These are phyloP conservation scores for Chrysomela aeneicollis DNA, from an alignment of 2,888 invertebrate genomes.

Conservation along the genomic window DNA sequence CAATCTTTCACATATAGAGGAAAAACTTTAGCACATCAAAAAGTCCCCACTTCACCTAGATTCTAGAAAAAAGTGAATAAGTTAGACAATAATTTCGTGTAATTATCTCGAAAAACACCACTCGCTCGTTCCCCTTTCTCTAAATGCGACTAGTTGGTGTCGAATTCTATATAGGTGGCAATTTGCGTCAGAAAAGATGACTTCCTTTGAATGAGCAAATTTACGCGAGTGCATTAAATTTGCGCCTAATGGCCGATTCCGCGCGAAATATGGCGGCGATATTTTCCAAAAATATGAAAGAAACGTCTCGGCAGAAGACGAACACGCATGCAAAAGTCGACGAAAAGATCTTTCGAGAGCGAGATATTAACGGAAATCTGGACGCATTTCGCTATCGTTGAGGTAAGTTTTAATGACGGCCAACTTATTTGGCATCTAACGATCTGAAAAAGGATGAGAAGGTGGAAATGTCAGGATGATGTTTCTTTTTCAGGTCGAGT, in stretches of 20 bases:
- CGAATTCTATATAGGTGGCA: too few relatives aligned
- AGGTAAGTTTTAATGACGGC: conserved; percentile 26
- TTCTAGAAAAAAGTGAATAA: too few relatives aligned
- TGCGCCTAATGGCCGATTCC: conserved; percentile 25
- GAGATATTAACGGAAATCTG: conserved; percentile 17
- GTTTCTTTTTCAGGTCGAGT: too few relatives aligned
- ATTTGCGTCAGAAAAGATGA: neutral
- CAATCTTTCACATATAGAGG: too few relatives aligned
- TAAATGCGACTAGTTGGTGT: too few relatives aligned
- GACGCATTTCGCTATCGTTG: conserved; percentile 24
- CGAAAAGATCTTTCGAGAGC: conserved; percentile 20
- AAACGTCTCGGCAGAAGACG: conserved; percentile 16
- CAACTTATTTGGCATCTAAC: conserved; percentile 6
- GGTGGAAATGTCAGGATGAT: too few relatives aligned
- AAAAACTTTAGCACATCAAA: too few relatives aligned
- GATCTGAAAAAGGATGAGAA: neutral
- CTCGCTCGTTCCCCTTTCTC: too few relatives aligned
- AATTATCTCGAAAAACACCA: too few relatives aligned
- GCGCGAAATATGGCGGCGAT: conserved; percentile 19
- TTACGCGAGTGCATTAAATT: conserved; percentile 27
- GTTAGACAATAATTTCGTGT: too few relatives aligned
- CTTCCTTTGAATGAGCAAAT: conserved; percentile 6
- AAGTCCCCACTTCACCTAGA: too few relatives aligned
- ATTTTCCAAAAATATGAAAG: conserved; percentile 27
- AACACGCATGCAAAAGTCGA: conserved; percentile 32